Evolutionary conservation across 2,888 invertebrate genomes (phyloP).

Genomic region (Phyto melanocephala): DNA sequence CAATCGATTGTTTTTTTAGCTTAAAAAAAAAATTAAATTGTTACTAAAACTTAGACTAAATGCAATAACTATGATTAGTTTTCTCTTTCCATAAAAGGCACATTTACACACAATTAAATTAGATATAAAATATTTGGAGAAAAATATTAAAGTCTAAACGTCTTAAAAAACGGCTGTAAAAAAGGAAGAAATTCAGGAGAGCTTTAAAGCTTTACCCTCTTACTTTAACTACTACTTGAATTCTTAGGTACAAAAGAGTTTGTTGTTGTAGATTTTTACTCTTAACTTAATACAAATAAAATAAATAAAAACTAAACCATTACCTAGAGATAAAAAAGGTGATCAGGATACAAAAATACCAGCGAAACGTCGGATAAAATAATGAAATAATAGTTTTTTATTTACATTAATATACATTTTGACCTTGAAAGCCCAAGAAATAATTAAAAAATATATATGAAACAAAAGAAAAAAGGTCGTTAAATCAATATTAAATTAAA

Average conservation of each 20-base stretch:
- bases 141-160: conserved; percentile 38
- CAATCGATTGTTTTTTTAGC: conserved; percentile 45
- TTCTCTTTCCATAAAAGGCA: conserved; percentile 43
- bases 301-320: conserved; percentile 48
- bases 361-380: too few relatives aligned
- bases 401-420: too few relatives aligned
- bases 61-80: conserved; percentile 42
- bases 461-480: too few relatives aligned
- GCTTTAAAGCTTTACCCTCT: conserved; percentile 12
- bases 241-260: conserved; percentile 50
- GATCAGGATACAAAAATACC: neutral
- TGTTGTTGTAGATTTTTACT: conserved; percentile 18
- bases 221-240: conserved; percentile 30
- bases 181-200: neutral
- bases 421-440: too few relatives aligned
- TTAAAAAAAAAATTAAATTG: conserved; percentile 30
- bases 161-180: conserved; percentile 41
- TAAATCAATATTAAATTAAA: too few relatives aligned
- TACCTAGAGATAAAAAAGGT: conserved; percentile 25
- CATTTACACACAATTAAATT: conserved; percentile 21
- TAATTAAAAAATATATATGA: too few relatives aligned
- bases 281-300: conserved; percentile 32
- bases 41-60: conserved; percentile 61
- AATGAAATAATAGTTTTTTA: too few relatives aligned
- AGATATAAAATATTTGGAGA: conserved; percentile 1